A percentile compares a stretch with the other conserved stretches of the same genome.
These are phyloP conservation scores for Drosophila obscura DNA, from an alignment of 1,140 invertebrate species.

Conservation along the genomic window DNA sequence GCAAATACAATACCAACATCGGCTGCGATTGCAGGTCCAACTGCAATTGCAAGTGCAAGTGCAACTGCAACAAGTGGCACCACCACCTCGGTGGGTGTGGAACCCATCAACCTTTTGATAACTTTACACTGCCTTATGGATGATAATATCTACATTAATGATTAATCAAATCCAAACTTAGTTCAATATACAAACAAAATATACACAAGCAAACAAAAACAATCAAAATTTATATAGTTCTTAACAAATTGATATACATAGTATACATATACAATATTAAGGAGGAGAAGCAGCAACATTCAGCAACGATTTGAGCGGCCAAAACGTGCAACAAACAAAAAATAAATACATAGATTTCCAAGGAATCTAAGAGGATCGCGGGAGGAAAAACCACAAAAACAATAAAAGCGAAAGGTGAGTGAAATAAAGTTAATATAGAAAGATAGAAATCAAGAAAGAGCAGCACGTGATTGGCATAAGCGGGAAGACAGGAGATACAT, in stretches of 20 bases:
- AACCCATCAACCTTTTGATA: conserved; percentile 61
- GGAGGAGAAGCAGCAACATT: conserved; percentile 27
- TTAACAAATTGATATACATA: conserved; percentile 43
- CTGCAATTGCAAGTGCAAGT: conserved; percentile 19
- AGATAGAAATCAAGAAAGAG: too few relatives aligned
- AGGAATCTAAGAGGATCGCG: conserved; percentile 14
- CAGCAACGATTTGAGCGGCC: conserved; percentile 37
- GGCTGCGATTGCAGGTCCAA: background rate
- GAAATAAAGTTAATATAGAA: too few relatives aligned
- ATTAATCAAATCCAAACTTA: conserved; percentile 37
- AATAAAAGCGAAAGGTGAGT: conserved; percentile 56
- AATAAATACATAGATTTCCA: conserved; percentile 15
- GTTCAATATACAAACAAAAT: conserved; percentile 41
- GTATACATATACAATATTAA: conserved; percentile 6
- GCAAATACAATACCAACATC: conserved; percentile 33
- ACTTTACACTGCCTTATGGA: conserved; percentile 80
- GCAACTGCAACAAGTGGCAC: conserved; percentile 33
- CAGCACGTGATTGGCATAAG: too few relatives aligned
- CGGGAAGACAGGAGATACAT: too few relatives aligned
- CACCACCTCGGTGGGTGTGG: conserved; percentile 32
- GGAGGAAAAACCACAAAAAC: conserved; percentile 17
- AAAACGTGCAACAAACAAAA: conserved; percentile 30
- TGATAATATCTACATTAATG: conserved; percentile 34
- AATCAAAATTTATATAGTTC: conserved; percentile 42
- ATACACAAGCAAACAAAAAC: conserved; percentile 34